Conservation (phyloP, 2,888 invertebrate genomes). For the Acleris sparsana region DNA sequence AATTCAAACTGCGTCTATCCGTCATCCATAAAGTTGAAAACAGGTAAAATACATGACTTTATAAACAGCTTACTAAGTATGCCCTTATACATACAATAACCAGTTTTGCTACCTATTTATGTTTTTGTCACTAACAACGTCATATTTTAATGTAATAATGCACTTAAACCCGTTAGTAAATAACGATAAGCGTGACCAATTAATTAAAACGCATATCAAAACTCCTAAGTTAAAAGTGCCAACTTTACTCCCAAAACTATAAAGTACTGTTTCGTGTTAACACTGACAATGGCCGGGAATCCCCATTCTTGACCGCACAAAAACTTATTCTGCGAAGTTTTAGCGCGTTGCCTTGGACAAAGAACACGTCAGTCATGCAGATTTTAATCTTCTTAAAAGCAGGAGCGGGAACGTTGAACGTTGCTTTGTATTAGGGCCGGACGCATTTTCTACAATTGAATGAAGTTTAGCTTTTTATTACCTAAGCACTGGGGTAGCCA, state of each 20-base stretch:
- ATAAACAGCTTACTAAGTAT: too few relatives aligned
- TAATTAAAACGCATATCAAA: too few relatives aligned
- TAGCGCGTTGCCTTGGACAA: constrained; percentile 18
- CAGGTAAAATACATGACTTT: too few relatives aligned
- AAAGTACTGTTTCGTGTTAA: constrained; percentile 1
- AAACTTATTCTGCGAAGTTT: constrained; percentile 23
- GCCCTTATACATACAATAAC: too few relatives aligned
- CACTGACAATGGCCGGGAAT: not conserved
- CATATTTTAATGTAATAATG: too few relatives aligned
- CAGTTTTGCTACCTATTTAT: too few relatives aligned
- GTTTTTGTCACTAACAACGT: too few relatives aligned
- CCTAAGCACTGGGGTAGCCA: not conserved
- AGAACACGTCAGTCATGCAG: constrained; percentile 61
- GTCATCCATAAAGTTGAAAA: too few relatives aligned
- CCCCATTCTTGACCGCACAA: constrained; percentile 11
- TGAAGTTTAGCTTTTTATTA: constrained; percentile 31
- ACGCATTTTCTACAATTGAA: constrained; percentile 12
- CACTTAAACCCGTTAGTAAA: too few relatives aligned
- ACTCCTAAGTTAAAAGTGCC: too few relatives aligned
- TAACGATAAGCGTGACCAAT: too few relatives aligned
- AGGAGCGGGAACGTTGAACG: constrained; percentile 43
- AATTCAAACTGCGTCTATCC: too few relatives aligned
- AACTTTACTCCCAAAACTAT: not conserved
- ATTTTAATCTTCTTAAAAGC: constrained; percentile 72
- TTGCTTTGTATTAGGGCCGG: constrained; percentile 48